A percentile compares a stretch with the other conserved stretches of the same genome.
These are phyloP conservation scores for Anthopleura xanthogrammica DNA, from an alignment of 92 coral and sea anemone species.

Conservation along the genomic window DNA sequence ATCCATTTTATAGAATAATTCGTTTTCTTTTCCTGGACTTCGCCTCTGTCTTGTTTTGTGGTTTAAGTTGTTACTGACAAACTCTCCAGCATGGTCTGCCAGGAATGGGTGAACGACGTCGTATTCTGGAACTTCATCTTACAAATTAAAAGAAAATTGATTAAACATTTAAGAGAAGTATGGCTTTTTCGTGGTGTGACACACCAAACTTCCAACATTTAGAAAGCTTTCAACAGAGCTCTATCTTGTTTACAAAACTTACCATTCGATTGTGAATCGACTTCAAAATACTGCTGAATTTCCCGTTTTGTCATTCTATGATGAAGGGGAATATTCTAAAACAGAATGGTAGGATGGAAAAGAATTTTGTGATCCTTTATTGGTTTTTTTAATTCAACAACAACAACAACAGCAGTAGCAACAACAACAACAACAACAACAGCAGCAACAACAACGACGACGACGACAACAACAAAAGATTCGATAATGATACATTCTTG, in stretches of 20 bases:
- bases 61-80: slow-evolving; percentile 35
- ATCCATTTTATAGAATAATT: slow-evolving; percentile 39
- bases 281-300: slow-evolving; percentile 67
- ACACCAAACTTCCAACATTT: too few relatives aligned
- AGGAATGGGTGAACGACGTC: slow-evolving; percentile 63
- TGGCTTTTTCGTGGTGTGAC: too few relatives aligned
- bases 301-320: slow-evolving; percentile 77
- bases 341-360: not conserved
- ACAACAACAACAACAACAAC: too few relatives aligned
- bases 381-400: too few relatives aligned
- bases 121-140: slow-evolving; percentile 67
- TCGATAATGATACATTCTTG: too few relatives aligned
- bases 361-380: too few relatives aligned
- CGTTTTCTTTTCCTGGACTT: slow-evolving; percentile 26
- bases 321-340: slow-evolving; percentile 45
- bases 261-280: slow-evolving; percentile 69
- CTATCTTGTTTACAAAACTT: not conserved
- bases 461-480: too few relatives aligned
- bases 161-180: too few relatives aligned
- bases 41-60: slow-evolving; percentile 45
- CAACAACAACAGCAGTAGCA: too few relatives aligned
- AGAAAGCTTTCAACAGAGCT: too few relatives aligned
- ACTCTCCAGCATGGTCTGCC: slow-evolving; percentile 51
- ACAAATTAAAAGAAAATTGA: not conserved
- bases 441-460: too few relatives aligned